phyloP scores from a whole-genome alignment of 2,113 vertebrate genomes.

The Prietella phreatophila region DNA sequence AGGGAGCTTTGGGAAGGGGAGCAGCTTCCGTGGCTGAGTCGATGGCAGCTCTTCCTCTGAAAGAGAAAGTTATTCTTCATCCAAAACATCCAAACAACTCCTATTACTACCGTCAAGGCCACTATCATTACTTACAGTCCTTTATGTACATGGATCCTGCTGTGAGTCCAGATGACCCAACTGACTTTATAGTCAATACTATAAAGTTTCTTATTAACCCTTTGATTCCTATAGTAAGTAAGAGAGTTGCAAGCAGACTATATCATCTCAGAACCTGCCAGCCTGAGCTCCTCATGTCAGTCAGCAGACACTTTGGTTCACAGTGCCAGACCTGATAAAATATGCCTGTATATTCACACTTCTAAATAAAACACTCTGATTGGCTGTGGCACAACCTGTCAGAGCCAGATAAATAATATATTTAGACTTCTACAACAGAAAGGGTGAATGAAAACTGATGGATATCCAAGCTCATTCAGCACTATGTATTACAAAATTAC shows the following conservation, averaged over 20 bases:
- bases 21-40: conserved; percentile 86
- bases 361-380: neutral
- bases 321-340: neutral
- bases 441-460: neutral
- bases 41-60: conserved; percentile 90
- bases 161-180: neutral
- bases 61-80: conserved; percentile 34
- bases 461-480: neutral
- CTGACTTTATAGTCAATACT: neutral
- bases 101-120: neutral
- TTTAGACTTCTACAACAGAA: neutral
- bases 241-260: neutral
- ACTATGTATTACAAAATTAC: neutral
- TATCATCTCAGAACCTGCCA: neutral
- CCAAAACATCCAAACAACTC: neutral
- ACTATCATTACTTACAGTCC: neutral
- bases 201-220: neutral
- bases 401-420: neutral
- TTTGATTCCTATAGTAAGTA: neutral
- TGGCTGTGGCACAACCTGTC: neutral
- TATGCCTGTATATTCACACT: conserved; percentile 4
- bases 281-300: neutral
- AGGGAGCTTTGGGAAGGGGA: conserved; percentile 76
- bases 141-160: neutral
- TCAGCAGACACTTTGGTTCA: neutral